Conservation (phyloP, 1,140 invertebrate species). For the Solen grandis region DNA sequence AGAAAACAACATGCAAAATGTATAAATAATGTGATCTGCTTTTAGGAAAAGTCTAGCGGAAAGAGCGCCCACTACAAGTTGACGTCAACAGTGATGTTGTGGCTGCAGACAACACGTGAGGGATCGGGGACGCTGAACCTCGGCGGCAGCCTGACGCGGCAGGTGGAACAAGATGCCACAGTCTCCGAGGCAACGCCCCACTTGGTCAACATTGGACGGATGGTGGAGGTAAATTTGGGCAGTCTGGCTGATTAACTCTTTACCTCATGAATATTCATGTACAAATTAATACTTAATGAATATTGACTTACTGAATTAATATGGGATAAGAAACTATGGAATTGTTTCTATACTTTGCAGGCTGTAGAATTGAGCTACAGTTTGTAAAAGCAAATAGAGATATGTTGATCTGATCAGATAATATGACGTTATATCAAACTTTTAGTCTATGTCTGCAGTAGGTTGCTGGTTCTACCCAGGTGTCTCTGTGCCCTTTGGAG, state of each 20-base stretch:
- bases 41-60: constrained; percentile 93
- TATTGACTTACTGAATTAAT: too few species aligned
- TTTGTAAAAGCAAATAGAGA: too few species aligned
- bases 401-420: too few species aligned
- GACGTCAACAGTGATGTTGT: constrained; percentile 99
- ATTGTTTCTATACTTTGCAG: too few species aligned
- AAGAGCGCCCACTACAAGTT: constrained; percentile 98
- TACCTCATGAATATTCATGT: not conserved
- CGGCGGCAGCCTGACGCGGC: constrained; percentile 97
- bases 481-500: too few species aligned
- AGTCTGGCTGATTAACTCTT: not conserved
- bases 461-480: too few species aligned
- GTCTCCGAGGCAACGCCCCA: constrained; percentile 97
- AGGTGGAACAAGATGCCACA: constrained; percentile 94
- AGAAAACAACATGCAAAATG: too few species aligned
- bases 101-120: constrained; percentile 98
- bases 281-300: not conserved
- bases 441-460: too few species aligned
- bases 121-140: constrained; percentile 99
- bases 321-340: too few species aligned
- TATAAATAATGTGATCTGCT: too few species aligned
- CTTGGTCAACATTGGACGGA: constrained; percentile 97
- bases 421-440: too few species aligned
- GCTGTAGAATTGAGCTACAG: too few species aligned
- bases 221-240: constrained; percentile 83